Percentiles rank a stretch among this genome's conserved stretches.
phyloP scores from a whole-genome alignment of 2,797 vertebrate species.

The Amazona ochrocephala region DNA sequence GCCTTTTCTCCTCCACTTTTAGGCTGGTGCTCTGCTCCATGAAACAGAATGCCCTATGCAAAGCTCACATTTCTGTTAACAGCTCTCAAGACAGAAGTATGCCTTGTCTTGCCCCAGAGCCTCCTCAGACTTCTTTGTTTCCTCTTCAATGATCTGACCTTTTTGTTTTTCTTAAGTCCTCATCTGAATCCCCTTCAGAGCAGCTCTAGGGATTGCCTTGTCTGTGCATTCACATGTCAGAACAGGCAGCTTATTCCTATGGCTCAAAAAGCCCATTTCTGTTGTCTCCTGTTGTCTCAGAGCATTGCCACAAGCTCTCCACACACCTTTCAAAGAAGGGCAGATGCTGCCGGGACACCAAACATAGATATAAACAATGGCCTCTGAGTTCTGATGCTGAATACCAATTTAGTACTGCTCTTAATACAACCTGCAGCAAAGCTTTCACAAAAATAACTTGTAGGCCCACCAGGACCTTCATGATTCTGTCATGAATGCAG shows the following conservation, averaged over 20 bases:
- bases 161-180: neutral
- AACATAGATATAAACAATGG: neutral
- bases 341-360: neutral
- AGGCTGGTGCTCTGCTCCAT: neutral
- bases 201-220: neutral
- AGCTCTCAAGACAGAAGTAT: neutral
- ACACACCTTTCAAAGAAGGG: neutral
- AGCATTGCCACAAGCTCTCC: neutral
- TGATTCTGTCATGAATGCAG: neutral
- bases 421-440: neutral
- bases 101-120: neutral
- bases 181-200: neutral
- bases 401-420: neutral
- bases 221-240: neutral
- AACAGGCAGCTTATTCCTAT: neutral
- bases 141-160: neutral
- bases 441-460: neutral
- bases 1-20: neutral
- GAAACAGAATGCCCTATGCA: neutral
- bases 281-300: neutral
- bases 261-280: neutral
- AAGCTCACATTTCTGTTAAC: neutral
- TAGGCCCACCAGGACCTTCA: neutral
- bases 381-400: neutral
- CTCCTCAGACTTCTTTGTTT: neutral